These are phyloP conservation scores for Ommatoiulus sabulosus DNA, from an alignment of 2,888 invertebrate genomes.

Conservation along the genomic window DNA sequence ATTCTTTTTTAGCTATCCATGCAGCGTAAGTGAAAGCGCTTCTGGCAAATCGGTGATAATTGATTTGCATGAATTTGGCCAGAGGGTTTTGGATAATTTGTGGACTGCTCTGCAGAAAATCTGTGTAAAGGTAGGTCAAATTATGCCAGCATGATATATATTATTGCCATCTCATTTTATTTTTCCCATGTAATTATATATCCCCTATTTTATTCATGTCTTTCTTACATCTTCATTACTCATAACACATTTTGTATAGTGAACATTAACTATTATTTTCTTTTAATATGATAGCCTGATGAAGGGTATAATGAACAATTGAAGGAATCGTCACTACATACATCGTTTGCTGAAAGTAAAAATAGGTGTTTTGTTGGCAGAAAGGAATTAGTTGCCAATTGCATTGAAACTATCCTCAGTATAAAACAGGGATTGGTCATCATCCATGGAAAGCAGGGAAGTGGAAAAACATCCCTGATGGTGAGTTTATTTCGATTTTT, in stretches of 20 bases:
- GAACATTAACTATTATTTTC: not conserved
- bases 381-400: not conserved
- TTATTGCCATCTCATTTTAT: too few species aligned
- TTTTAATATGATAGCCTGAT: not conserved
- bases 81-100: conserved; percentile 66
- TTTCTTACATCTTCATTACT: too few species aligned
- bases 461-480: conserved; percentile 67
- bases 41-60: conserved; percentile 66
- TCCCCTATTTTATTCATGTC: too few species aligned
- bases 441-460: conserved; percentile 66
- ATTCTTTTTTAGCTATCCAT: conserved; percentile 65
- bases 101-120: conserved; percentile 66
- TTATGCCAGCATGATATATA: not conserved
- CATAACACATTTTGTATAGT: too few species aligned
- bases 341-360: conserved; percentile 45
- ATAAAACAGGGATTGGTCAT: conserved; percentile 63
- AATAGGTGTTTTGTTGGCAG: conserved; percentile 51
- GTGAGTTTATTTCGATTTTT: conserved; percentile 60
- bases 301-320: not conserved
- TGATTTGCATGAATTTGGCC: conserved; percentile 67
- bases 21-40: conserved; percentile 67
- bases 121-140: not conserved
- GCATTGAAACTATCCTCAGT: conserved; percentile 59
- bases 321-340: not conserved
- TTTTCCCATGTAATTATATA: not conserved